Evolutionary conservation across 2,888 invertebrate genomes (phyloP), one percentile per base, ranked within the genome.

Genomic region (Lymantria dispar): DNA sequence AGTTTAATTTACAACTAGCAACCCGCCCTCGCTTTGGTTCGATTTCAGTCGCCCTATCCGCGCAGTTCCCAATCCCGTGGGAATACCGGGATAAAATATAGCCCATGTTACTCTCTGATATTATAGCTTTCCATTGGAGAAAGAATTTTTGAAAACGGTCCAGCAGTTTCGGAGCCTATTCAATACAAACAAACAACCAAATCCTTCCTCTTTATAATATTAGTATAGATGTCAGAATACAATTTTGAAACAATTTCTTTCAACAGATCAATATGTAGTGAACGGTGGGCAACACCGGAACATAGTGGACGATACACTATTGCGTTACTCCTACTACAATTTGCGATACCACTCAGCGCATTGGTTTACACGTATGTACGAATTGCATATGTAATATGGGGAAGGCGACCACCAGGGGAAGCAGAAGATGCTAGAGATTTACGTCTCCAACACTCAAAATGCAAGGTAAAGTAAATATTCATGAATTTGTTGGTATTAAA

Each of bases 381-480:
- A 62, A 98, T 98, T 55, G 97, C 96, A 0, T 92, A 95, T 45
- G 95, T 96, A 11, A 96, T 98, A 42, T 97, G 97, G 97, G 96
- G 96, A 15, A 88, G 96, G 60, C 92, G 95, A 37, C 95, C 96
- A 8, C 97, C 98, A 0, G 98, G 98, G 0, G 98, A 98, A 80
- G 97, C 97, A 0, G 96, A 97, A 76, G 94, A 95, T 55, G 94
- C 93, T 7, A 90, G 98, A 42, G 98, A 98, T 86, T 94, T 95
- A 62, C 92, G 97, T 43, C 94, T 97, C 88, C 97, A 96, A 9
- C 94, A 94, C 60, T 96, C 97, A 1, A 98, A 98, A 80, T 92
- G 96, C 85, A 97, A 97, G 95, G 98, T 97, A 87, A n/a, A 14
- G 7, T 93, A 42, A 33, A 33, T 10, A 33, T 8, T 10, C 5